Evolutionary conservation across 2,888 invertebrate species (phyloP), one percentile per base, ranked within the genome.

Genomic region (Ophion costatus): DNA sequence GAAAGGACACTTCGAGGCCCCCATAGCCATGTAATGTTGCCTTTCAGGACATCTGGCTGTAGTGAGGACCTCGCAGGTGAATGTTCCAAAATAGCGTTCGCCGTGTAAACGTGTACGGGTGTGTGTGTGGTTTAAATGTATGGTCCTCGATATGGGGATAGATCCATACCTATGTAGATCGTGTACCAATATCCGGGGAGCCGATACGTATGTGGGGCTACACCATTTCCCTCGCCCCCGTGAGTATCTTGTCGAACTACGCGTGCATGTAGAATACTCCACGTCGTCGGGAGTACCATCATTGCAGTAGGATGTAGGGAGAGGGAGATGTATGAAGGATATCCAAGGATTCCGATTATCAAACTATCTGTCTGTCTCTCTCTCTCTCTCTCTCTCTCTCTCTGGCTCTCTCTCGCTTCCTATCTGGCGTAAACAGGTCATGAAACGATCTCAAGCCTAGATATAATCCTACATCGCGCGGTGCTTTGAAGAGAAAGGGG

Each of bases 151-250:
- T 80, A 80, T 11, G 51, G 57, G 70, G 75, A 64, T 75, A 64
- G 1, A 10, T 20, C 10, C 17, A 59, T 78, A 33, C n/a, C 67
- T 59, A 17, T 70, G 42, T 77, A 69, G 20, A 24, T 61, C 59
- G 79, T 77, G 76, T 70, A 77, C 82, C 85, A 80, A 85, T 85
- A 85, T 77, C 80, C 82, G 85, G 82, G 20, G 80, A 66, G 69
- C 56, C 71, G 45, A 56, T 33, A 67, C 79, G 71, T 61, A 77
- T 76, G 9, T 9, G 38, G 71, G 45, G 75, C 64, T 45, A 38
- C 67, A 77, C 73, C 73, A 85, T 73, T 80, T 80, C 63, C 73
- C 75, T 71, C 57, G 9, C 20, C 67, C 57, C 51, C 20, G 56
- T 59, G 85, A 82, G 80, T 85, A 82, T 80, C 84, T 85, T 85